A percentile compares a stretch with the other conserved stretches of the same genome.
phyloP scores from a whole-genome alignment of 2,113 vertebrate genomes.

The Labrus mixtus region DNA sequence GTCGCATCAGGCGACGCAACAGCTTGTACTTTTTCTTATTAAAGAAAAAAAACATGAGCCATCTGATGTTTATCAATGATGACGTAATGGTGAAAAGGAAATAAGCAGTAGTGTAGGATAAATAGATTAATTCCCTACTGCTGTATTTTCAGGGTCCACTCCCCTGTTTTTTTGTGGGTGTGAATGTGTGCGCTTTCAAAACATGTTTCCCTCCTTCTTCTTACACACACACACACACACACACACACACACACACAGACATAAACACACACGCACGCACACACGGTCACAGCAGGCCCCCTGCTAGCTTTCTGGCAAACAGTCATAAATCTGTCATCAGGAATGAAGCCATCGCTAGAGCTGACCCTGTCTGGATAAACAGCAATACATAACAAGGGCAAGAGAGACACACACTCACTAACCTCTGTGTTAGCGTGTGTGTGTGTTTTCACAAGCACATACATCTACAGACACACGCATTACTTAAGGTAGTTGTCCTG shows the following conservation, averaged over 20 bases:
- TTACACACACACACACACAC: conserved; percentile 32
- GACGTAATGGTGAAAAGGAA: conserved; percentile 67
- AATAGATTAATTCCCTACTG: conserved; percentile 64
- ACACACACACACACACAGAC: conserved; percentile 19
- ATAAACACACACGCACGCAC: neutral
- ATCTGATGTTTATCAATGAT: conserved; percentile 67
- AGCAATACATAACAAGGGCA: conserved; percentile 82
- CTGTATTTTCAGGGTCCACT: conserved; percentile 74
- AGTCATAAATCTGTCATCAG: conserved; percentile 85
- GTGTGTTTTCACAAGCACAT: conserved; percentile 29
- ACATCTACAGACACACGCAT: conserved; percentile 5
- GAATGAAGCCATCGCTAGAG: conserved; percentile 80
- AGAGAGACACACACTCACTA: conserved; percentile 79
- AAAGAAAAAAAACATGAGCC: conserved; percentile 53
- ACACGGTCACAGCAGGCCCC: conserved; percentile 68
- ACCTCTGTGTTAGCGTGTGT: conserved; percentile 53
- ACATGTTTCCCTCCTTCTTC: conserved; percentile 75
- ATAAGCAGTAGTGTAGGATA: conserved; percentile 68
- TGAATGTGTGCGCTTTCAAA: conserved; percentile 75
- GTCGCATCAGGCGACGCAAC: neutral
- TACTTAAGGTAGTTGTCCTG: neutral
- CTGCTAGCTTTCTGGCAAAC: conserved; percentile 83
- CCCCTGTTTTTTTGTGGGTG: conserved; percentile 75
- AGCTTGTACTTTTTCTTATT: conserved; percentile 18
- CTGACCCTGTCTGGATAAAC: conserved; percentile 84